phyloP scores from a whole-genome alignment of 2,113 vertebrate genomes.

The rabbit (Oryctolagus cuniculus) region DNA sequence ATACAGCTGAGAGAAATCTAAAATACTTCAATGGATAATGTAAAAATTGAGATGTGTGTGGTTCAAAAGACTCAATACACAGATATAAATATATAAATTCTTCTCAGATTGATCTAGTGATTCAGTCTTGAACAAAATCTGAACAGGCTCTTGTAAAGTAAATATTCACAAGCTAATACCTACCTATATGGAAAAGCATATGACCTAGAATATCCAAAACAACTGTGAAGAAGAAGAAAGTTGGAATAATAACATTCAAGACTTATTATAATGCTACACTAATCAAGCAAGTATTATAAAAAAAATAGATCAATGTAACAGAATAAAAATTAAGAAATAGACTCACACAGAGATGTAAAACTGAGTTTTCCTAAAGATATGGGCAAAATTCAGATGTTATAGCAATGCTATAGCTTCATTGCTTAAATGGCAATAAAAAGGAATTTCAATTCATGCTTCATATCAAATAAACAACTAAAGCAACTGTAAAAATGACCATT shows the following conservation, averaged over 20 bases:
- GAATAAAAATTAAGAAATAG: not conserved
- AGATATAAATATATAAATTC: too few relatives aligned
- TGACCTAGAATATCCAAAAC: not conserved
- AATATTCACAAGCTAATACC: too few relatives aligned
- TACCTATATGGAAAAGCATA: not conserved
- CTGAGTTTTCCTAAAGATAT: not conserved
- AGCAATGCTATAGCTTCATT: not conserved
- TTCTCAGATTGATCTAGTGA: too few relatives aligned
- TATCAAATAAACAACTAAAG: not conserved
- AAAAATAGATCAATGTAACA: not conserved
- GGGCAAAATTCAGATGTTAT: not conserved
- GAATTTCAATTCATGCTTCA: not conserved
- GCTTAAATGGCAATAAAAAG: not conserved
- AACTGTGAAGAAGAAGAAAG: not conserved
- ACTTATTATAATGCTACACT: not conserved
- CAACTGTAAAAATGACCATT: not conserved
- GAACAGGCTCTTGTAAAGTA: too few relatives aligned
- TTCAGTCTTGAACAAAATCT: too few relatives aligned
- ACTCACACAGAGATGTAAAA: not conserved
- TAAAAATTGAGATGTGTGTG: not conserved
- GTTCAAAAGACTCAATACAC: not conserved
- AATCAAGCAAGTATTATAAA: not conserved
- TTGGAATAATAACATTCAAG: not conserved
- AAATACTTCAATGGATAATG: not conserved
- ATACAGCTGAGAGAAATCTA: not conserved